Conservation (phyloP, 2,888 invertebrate species). For the Eristalis intricaria region DNA sequence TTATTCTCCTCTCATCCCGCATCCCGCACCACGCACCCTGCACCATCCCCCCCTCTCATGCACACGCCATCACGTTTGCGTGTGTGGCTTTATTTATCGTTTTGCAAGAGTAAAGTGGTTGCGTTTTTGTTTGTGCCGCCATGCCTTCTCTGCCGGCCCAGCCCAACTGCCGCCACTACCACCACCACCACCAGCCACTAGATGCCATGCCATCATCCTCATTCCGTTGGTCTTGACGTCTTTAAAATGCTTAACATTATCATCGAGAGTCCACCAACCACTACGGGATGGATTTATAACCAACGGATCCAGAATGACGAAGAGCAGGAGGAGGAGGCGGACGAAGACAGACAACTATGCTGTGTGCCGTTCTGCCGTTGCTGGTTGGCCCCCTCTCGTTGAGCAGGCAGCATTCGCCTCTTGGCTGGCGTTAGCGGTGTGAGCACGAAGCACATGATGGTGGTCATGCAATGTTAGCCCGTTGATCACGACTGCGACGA, state of each 20-base stretch:
- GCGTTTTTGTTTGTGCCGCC: constrained; percentile 50
- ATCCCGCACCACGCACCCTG: background rate
- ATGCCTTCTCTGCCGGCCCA: constrained; percentile 34
- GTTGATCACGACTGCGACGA: constrained; percentile 6
- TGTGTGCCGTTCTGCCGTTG: background rate
- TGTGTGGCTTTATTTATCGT: constrained; percentile 46
- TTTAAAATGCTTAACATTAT: constrained; percentile 70
- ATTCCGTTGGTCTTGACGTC: constrained; percentile 45
- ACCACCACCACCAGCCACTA: background rate
- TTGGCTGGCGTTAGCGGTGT: constrained; percentile 48
- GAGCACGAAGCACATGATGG: constrained; percentile 39
- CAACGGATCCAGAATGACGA: background rate
- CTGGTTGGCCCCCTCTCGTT: background rate
- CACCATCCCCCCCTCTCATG: background rate
- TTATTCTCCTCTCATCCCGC: constrained; percentile 37
- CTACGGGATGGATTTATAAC: constrained; percentile 54
- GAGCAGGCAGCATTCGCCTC: constrained; percentile 21
- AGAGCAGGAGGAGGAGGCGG: background rate
- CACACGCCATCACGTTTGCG: background rate
- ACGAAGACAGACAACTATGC: constrained; percentile 39
- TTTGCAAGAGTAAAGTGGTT: constrained; percentile 66
- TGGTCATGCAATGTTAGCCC: constrained; percentile 66
- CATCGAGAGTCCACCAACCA: constrained; percentile 50
- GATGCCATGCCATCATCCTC: constrained; percentile 36
- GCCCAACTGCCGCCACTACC: constrained; percentile 63